These are phyloP conservation scores for Eupithecia pulchellata DNA, from an alignment of 2,888 invertebrate genomes.

Conservation along the genomic window DNA sequence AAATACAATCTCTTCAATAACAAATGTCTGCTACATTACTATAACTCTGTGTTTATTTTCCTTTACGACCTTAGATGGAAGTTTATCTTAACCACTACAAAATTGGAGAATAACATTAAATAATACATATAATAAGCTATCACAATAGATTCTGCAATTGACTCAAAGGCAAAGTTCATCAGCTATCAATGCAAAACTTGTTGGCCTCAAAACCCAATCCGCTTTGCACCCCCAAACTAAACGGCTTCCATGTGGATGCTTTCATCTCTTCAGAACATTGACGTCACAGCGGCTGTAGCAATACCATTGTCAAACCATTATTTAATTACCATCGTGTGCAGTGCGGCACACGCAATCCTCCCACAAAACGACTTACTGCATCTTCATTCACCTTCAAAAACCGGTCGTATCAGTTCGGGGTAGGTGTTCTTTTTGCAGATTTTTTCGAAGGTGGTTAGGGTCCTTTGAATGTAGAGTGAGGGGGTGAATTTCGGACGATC, in stretches of 20 bases:
- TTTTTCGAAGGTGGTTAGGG: slow-evolving; percentile 45
- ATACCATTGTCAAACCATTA: slow-evolving; percentile 83
- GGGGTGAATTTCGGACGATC: slow-evolving; percentile 80
- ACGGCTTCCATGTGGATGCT: slow-evolving; percentile 60
- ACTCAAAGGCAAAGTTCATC: slow-evolving; percentile 13
- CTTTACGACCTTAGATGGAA: neutral
- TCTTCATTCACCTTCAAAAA: slow-evolving; percentile 9
- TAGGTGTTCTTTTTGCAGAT: slow-evolving; percentile 43
- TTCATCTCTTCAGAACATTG: slow-evolving; percentile 66
- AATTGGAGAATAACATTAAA: no score
- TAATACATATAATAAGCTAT: neutral
- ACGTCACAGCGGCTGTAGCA: slow-evolving; percentile 80
- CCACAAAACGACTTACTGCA: slow-evolving; percentile 35
- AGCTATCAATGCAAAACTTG: slow-evolving; percentile 12
- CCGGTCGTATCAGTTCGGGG: slow-evolving; percentile 7
- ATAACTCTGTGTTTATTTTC: neutral
- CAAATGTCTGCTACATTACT: no score
- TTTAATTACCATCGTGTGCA: slow-evolving; percentile 84
- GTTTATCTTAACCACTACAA: no score
- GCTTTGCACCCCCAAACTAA: slow-evolving; percentile 48
- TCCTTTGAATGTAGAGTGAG: slow-evolving; percentile 48
- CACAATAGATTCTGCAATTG: slow-evolving; percentile 4
- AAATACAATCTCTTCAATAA: no score
- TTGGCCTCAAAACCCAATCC: slow-evolving; percentile 23
- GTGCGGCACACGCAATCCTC: slow-evolving; percentile 81